Percentiles rank a stretch among this genome's conserved stretches.
Evolutionary conservation across 2,113 vertebrate genomes (phyloP).

Genomic region (Mesoclemmys tuberculata): DNA sequence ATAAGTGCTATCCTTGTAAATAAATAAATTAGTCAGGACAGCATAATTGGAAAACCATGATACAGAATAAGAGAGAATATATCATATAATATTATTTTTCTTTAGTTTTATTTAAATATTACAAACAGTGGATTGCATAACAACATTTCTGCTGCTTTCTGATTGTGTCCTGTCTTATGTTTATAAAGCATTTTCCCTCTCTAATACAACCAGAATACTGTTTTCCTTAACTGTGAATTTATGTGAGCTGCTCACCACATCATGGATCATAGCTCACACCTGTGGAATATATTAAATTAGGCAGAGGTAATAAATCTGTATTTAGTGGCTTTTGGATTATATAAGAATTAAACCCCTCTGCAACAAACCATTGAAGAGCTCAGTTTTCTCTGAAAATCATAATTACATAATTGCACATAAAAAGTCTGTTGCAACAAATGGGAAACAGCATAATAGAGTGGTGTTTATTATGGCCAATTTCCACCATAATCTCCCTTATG

Average conservation of each 20-base stretch:
- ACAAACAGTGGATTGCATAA: not conserved
- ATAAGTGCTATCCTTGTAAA: not conserved
- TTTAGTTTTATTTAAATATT: not conserved
- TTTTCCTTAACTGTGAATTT: slow-evolving; percentile 26
- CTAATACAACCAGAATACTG: not conserved
- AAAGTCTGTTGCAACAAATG: slow-evolving; percentile 52
- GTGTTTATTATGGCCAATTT: slow-evolving; percentile 43
- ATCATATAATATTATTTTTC: fast-evolving
- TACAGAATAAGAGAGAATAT: not conserved
- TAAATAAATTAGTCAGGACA: not conserved
- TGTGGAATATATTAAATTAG: not conserved
- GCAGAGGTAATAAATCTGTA: slow-evolving; percentile 5
- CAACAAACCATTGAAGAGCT: slow-evolving; percentile 10
- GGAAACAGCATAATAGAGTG: not conserved
- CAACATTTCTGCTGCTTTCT: not conserved
- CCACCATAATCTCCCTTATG: slow-evolving; percentile 6
- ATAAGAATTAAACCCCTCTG: slow-evolving; percentile 39
- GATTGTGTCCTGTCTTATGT: not conserved
- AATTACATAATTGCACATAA: slow-evolving; percentile 66
- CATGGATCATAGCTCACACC: fast-evolving
- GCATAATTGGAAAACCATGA: not conserved
- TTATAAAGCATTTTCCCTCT: not conserved
- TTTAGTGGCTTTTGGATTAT: not conserved
- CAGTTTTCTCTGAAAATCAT: slow-evolving; percentile 57
- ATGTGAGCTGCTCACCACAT: not conserved